Evolutionary conservation across 2,888 invertebrate genomes (phyloP).

Genomic region (Rhorus exstirpatorius): DNA sequence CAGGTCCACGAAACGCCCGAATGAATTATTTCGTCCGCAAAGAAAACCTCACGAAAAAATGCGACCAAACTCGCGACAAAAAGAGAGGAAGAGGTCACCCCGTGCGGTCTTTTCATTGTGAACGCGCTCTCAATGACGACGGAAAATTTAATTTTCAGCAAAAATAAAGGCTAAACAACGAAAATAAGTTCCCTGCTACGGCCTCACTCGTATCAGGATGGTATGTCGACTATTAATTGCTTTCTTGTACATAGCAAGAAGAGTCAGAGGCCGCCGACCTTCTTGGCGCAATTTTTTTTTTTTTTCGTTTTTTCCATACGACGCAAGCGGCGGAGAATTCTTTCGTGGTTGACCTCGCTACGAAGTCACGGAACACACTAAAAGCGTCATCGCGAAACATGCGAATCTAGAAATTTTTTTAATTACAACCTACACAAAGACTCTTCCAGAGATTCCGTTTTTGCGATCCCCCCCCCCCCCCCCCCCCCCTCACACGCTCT

Average conservation of each 20-base stretch:
- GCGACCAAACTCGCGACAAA: constrained; percentile 28
- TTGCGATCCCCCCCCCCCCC: too few relatives aligned
- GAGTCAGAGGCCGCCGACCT: constrained; percentile 19
- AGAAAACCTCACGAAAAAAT: constrained; percentile 47
- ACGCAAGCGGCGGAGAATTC: constrained; percentile 36
- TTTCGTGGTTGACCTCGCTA: constrained; percentile 27
- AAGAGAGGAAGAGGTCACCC: not conserved
- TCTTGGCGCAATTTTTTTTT: not conserved
- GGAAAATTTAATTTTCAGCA: constrained; percentile 62
- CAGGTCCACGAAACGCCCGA: constrained; percentile 43
- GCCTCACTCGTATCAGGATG: constrained; percentile 31
- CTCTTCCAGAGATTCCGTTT: constrained; percentile 19
- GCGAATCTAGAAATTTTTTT: constrained; percentile 40
- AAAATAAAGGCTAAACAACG: not conserved
- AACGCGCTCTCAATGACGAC: constrained; percentile 34
- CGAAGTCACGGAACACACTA: not conserved
- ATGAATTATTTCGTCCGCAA: constrained; percentile 33
- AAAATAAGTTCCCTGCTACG: not conserved
- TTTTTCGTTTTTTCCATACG: not conserved
- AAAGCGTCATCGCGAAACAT: constrained; percentile 31
- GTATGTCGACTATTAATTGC: constrained; percentile 64
- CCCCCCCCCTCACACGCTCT: not conserved
- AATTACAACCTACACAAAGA: constrained; percentile 42
- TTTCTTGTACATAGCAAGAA: constrained; percentile 40
- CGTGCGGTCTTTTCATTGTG: constrained; percentile 61